Conservation (phyloP, 2,888 invertebrate genomes). For the Thereva unica region DNA sequence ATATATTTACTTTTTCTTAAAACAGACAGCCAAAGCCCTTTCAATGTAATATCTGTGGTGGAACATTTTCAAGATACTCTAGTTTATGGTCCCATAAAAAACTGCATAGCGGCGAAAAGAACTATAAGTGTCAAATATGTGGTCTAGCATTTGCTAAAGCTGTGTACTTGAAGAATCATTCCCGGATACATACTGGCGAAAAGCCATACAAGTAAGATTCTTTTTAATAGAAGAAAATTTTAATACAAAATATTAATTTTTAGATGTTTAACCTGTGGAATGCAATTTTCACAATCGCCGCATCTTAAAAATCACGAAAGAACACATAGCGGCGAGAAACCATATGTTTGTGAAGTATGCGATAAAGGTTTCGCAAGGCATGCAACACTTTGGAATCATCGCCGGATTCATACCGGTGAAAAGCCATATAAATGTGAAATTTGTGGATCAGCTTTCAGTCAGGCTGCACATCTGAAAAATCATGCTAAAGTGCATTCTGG, state of each 20-base stretch:
- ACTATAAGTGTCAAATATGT: conserved; percentile 86
- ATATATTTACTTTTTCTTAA: conserved; percentile 30
- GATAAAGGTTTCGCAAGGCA: conserved; percentile 88
- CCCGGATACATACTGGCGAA: conserved; percentile 82
- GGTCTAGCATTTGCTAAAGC: conserved; percentile 87
- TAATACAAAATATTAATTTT: conserved; percentile 38
- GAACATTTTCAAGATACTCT: conserved; percentile 80
- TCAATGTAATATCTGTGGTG: conserved; percentile 86
- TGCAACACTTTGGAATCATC: conserved; percentile 86
- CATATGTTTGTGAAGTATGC: conserved; percentile 86
- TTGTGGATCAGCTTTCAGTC: conserved; percentile 88
- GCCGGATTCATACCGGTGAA: conserved; percentile 80
- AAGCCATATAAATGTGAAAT: conserved; percentile 73
- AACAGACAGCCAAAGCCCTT: conserved; percentile 75
- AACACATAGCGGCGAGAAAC: conserved; percentile 85
- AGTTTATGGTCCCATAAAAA: conserved; percentile 89
- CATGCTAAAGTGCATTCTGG: conserved; percentile 84
- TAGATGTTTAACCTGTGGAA: conserved; percentile 84
- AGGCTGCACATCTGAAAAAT: conserved; percentile 86
- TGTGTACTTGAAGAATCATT: conserved; percentile 88
- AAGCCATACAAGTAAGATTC: conserved; percentile 76
- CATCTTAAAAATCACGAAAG: conserved; percentile 88
- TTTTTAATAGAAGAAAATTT: background rate
- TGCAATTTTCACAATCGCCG: conserved; percentile 88
- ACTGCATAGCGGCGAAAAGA: conserved; percentile 79